Evolutionary conservation across 2,113 vertebrate genomes (phyloP).

Genomic region (Nipponia nippon): DNA sequence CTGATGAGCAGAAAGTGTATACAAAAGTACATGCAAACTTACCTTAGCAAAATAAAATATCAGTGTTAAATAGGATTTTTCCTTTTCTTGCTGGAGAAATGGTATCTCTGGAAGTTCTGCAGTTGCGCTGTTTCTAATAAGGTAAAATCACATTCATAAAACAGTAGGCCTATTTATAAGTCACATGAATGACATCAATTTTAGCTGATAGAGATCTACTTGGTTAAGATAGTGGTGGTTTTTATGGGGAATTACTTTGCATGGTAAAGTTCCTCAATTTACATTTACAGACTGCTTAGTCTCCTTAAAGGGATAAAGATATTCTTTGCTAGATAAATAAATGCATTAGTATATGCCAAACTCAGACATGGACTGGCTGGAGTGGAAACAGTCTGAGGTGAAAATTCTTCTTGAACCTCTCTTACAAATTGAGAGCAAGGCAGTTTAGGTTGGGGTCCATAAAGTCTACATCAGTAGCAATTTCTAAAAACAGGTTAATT

Average conservation of each 20-base stretch:
- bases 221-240: background rate
- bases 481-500: background rate
- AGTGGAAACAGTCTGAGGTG: background rate
- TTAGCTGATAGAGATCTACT: background rate
- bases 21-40: background rate
- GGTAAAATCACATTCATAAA: background rate
- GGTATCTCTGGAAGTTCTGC: background rate
- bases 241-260: background rate
- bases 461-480: background rate
- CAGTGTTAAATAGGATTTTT: background rate
- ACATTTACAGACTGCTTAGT: background rate
- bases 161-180: background rate
- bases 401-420: background rate
- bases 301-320: background rate
- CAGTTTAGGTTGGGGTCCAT: background rate
- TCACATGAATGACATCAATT: background rate
- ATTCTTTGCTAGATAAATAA: background rate
- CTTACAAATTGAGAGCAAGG: background rate
- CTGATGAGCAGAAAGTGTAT: background rate
- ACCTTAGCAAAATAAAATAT: background rate
- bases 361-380: background rate
- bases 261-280: background rate
- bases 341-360: background rate
- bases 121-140: background rate
- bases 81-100: background rate